phyloP scores from a whole-genome alignment of 2,113 vertebrate species.

The Ictidomys tridecemlineatus region DNA sequence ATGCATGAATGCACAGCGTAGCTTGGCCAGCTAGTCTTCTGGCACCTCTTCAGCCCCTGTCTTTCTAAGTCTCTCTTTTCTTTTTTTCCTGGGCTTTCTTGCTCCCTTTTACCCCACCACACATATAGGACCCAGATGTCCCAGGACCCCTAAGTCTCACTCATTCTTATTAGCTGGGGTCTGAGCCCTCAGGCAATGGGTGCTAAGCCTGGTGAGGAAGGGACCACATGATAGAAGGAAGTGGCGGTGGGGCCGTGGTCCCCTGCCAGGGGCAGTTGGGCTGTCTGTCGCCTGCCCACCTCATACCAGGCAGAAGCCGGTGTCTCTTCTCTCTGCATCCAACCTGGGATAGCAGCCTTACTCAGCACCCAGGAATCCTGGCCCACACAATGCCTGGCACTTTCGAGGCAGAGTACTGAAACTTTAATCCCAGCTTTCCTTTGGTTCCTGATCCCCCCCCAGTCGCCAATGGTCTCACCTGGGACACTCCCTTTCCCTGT shows the following conservation, averaged over 20 bases:
- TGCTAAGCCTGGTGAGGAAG: background rate
- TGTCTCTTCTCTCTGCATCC: background rate
- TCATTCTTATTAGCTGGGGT: background rate
- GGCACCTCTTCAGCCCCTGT: background rate
- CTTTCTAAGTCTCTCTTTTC: background rate
- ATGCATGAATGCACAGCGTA: background rate
- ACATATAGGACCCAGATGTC: background rate
- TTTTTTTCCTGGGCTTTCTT: background rate
- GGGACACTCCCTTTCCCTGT: slow-evolving; percentile 69
- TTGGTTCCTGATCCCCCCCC: slow-evolving; percentile 63
- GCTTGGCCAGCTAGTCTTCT: background rate
- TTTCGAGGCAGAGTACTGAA: slow-evolving; percentile 81
- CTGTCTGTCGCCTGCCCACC: background rate
- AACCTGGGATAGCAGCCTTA: slow-evolving; percentile 35
- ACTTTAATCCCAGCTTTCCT: slow-evolving; percentile 83
- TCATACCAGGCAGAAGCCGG: background rate
- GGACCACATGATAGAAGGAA: background rate
- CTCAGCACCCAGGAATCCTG: slow-evolving; percentile 75
- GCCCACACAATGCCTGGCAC: slow-evolving; percentile 36
- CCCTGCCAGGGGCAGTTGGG: background rate
- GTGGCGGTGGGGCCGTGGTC: too few species aligned
- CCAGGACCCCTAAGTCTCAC: background rate
- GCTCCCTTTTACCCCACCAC: background rate
- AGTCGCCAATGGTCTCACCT: slow-evolving; percentile 53
- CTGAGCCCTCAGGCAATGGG: background rate